Evolutionary conservation across 2,797 vertebrate species (phyloP).

Genomic region (Setipinna tenuifilis): DNA sequence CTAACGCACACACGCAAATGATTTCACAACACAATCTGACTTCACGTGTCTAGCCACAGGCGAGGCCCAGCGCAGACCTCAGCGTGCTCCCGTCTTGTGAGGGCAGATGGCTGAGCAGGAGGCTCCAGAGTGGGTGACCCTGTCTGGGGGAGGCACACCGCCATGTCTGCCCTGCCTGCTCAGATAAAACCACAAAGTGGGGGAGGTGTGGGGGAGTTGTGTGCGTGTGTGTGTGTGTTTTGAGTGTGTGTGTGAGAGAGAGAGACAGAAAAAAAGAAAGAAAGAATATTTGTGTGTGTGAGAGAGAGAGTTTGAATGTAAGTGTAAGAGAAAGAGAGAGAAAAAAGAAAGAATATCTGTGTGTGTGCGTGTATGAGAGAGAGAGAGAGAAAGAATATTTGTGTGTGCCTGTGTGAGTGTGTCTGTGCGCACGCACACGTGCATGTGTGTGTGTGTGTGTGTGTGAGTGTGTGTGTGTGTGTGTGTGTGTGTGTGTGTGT

Average conservation of each 20-base stretch:
- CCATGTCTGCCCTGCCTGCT: background rate
- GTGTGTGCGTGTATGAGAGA: background rate
- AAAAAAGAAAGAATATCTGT: background rate
- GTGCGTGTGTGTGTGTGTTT: background rate
- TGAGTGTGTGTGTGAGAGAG: background rate
- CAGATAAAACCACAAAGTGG: background rate
- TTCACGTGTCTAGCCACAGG: background rate
- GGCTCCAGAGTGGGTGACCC: background rate
- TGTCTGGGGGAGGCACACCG: background rate
- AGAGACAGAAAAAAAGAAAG: too few relatives aligned
- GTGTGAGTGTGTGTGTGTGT: background rate
- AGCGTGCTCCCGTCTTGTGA: background rate
- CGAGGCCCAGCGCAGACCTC: background rate
- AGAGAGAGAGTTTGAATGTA: background rate
- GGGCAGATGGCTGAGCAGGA: background rate
- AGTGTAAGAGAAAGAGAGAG: background rate
- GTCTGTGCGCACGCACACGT: too few relatives aligned
- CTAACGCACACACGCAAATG: background rate
- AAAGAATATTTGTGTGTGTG: too few relatives aligned
- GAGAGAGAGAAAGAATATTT: background rate
- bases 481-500: slow-evolving; percentile 13
- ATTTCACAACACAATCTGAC: background rate
- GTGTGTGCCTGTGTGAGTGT: background rate
- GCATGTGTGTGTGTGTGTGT: slow-evolving; percentile 17
- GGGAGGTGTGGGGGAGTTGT: background rate